These are phyloP conservation scores for Orchestes rusci DNA, from an alignment of 2,888 invertebrate species.

Conservation along the genomic window DNA sequence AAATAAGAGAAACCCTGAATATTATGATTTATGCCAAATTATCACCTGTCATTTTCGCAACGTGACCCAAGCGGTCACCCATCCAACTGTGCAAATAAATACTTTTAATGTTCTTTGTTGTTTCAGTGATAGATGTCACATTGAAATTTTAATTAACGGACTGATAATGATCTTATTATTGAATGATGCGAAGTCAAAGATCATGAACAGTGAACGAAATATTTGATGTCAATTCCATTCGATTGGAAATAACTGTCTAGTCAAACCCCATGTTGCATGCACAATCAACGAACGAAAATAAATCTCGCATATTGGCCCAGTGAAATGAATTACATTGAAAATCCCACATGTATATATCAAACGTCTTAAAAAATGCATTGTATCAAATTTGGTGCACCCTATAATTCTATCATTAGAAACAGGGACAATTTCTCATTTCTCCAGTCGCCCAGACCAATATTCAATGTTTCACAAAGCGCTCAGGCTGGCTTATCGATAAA, in stretches of 20 bases:
- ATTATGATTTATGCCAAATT: no score
- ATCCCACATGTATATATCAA: conserved; percentile 20
- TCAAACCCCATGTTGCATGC: conserved; percentile 10
- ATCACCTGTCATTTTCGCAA: no score
- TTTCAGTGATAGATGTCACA: no score
- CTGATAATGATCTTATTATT: no score
- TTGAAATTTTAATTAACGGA: no score
- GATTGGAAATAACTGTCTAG: background rate
- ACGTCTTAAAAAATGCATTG: conserved; percentile 21
- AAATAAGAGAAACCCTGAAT: no score
- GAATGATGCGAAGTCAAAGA: no score
- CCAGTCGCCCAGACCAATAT: conserved; percentile 10
- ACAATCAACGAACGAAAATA: conserved; percentile 17
- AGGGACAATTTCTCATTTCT: conserved; percentile 19
- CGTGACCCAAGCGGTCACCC: no score
- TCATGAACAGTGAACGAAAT: no score
- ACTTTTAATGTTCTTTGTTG: no score
- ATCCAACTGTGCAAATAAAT: no score
- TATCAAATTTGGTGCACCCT: conserved; percentile 37
- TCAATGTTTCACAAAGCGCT: conserved; percentile 22
- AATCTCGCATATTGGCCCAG: conserved; percentile 14
- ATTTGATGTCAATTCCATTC: no score
- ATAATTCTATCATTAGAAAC: conserved; percentile 43
- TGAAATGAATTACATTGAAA: conserved; percentile 19
- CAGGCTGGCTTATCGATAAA: conserved; percentile 32